Evolutionary conservation across 1,140 invertebrate genomes (phyloP).

Genomic region (Eurosta solidaginis): DNA sequence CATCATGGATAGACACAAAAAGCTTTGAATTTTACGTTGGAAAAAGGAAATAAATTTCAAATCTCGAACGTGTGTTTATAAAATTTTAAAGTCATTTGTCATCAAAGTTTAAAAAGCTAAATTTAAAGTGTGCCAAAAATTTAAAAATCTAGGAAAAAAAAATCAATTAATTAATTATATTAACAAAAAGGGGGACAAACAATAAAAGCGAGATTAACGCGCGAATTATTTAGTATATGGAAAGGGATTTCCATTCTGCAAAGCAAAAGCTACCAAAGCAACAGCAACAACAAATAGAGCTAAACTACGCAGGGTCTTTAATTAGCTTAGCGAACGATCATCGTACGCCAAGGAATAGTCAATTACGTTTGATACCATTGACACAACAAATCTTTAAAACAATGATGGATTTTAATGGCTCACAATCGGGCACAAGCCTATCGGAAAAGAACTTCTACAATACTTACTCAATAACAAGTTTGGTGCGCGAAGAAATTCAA

Average conservation of each 20-base stretch:
- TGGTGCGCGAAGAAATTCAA: slow-evolving; percentile 30
- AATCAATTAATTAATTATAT: too few species aligned
- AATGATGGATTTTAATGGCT: slow-evolving; percentile 32
- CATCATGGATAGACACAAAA: too few species aligned
- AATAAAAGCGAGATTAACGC: not conserved
- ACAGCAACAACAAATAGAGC: not conserved
- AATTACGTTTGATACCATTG: slow-evolving; percentile 31
- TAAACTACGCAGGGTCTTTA: not conserved
- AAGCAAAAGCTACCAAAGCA: not conserved
- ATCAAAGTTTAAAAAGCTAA: too few species aligned
- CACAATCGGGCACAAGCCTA: slow-evolving; percentile 8
- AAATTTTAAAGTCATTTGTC: too few species aligned
- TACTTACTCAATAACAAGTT: slow-evolving; percentile 23
- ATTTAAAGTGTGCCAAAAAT: too few species aligned
- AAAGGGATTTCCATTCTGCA: not conserved
- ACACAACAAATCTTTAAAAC: not conserved
- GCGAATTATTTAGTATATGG: not conserved
- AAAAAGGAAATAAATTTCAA: too few species aligned
- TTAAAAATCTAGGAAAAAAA: too few species aligned
- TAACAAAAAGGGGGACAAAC: not conserved
- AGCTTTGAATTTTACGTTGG: too few species aligned
- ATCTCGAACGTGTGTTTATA: too few species aligned
- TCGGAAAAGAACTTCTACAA: slow-evolving; percentile 22
- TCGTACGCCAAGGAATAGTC: not conserved
- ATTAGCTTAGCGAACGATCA: not conserved